Conservation (phyloP, 2,888 invertebrate genomes). For the Microdon myrmicae region DNA sequence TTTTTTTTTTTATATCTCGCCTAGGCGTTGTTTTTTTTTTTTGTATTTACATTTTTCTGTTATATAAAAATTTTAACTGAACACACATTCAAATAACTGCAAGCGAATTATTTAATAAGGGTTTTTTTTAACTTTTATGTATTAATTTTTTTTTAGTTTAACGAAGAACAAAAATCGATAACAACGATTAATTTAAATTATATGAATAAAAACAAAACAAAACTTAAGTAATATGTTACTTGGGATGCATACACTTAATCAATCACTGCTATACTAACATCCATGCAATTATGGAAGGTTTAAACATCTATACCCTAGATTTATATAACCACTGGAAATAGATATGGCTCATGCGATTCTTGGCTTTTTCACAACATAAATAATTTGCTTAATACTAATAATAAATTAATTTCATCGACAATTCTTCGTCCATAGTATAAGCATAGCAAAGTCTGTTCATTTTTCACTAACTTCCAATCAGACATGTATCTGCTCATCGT, state of each 20-base stretch:
- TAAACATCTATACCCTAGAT: neutral
- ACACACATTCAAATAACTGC: constrained; percentile 38
- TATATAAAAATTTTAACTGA: constrained; percentile 27
- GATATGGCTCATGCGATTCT: constrained; percentile 2
- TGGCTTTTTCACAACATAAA: no score
- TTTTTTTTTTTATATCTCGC: constrained; percentile 8
- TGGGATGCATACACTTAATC: constrained; percentile 35
- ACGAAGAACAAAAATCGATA: constrained; percentile 21
- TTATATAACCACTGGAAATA: neutral
- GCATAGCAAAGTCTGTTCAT: no score
- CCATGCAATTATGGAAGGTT: constrained; percentile 21
- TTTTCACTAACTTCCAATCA: no score
- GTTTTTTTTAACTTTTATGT: constrained; percentile 9
- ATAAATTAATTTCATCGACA: no score
- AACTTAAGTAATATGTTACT: no score
- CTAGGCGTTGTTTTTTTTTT: neutral
- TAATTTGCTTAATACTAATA: no score
- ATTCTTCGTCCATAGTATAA: no score
- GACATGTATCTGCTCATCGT: no score
- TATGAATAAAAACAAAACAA: constrained; percentile 4
- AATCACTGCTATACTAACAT: constrained; percentile 3
- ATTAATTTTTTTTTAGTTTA: no score
- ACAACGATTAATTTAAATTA: constrained; percentile 10
- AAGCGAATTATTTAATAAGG: constrained; percentile 29
- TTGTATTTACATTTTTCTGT: constrained; percentile 4